Evolutionary conservation across 2,888 invertebrate genomes (phyloP).

Genomic region (Cantharis rustica): DNA sequence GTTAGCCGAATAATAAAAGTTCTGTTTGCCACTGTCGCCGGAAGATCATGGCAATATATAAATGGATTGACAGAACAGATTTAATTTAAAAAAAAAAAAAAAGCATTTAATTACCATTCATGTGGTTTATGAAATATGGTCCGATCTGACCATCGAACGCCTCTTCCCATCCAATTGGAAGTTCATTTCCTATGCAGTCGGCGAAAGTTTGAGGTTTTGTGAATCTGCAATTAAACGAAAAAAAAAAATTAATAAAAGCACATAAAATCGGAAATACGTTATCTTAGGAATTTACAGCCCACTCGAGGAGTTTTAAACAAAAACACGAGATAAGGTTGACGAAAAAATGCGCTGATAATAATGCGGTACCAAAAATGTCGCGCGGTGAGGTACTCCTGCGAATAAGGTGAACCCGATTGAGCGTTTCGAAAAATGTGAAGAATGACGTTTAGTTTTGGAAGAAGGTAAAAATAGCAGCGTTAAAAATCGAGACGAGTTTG

Average conservation of each 20-base stretch:
- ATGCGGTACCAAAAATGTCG: not conserved
- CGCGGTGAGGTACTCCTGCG: too few relatives aligned
- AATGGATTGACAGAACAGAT: too few relatives aligned
- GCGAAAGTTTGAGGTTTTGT: constrained; percentile 97
- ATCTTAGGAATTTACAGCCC: not conserved
- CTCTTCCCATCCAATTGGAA: constrained; percentile 98
- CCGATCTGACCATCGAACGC: constrained; percentile 93
- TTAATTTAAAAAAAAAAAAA: too few relatives aligned
- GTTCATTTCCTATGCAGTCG: constrained; percentile 96
- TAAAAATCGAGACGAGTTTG: not conserved
- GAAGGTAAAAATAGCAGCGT: not conserved
- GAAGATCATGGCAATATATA: too few relatives aligned
- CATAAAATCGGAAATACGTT: not conserved
- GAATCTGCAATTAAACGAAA: constrained; percentile 72
- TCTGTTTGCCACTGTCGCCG: too few relatives aligned
- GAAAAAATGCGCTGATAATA: not conserved
- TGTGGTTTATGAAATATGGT: constrained; percentile 95
- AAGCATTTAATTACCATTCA: constrained; percentile 84
- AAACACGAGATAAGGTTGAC: not conserved
- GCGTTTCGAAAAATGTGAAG: not conserved
- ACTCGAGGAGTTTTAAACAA: not conserved
- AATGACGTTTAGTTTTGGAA: not conserved
- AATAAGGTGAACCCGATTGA: not conserved
- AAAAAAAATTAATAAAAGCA: not conserved
- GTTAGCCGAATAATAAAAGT: too few relatives aligned